phyloP scores from a whole-genome alignment of 2,888 invertebrate genomes.

The Pasiphila rectangulata region DNA sequence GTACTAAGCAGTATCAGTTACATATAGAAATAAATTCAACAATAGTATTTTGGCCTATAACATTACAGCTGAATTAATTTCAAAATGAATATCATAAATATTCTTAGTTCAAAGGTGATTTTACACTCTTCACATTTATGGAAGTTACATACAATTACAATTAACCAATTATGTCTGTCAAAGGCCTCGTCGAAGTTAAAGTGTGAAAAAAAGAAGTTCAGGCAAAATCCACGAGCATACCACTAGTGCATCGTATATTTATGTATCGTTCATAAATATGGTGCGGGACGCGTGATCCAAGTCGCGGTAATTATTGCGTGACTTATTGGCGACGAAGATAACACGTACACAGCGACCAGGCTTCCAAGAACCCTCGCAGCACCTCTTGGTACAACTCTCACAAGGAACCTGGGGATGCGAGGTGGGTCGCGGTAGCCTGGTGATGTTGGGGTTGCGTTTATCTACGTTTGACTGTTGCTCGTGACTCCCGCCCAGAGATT shows the following conservation, averaged over 20 bases:
- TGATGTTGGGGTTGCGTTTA: slow-evolving; percentile 63
- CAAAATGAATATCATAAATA: too few species aligned
- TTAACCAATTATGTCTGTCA: too few species aligned
- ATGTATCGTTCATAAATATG: slow-evolving; percentile 71
- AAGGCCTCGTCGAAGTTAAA: too few species aligned
- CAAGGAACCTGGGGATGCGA: slow-evolving; percentile 22
- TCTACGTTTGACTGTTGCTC: slow-evolving; percentile 73
- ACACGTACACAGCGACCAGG: slow-evolving; percentile 65
- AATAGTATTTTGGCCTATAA: too few species aligned
- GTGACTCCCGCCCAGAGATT: slow-evolving; percentile 76
- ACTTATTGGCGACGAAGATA: slow-evolving; percentile 78
- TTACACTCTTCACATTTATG: too few species aligned
- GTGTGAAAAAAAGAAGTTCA: not conserved
- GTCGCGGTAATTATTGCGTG: slow-evolving; percentile 78
- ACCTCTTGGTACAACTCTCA: slow-evolving; percentile 14
- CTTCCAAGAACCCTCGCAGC: slow-evolving; percentile 39
- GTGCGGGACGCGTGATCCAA: slow-evolving; percentile 67
- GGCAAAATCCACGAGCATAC: not conserved
- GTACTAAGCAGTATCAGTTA: too few species aligned
- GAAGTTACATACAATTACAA: too few species aligned
- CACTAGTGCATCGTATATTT: slow-evolving; percentile 44
- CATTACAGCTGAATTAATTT: too few species aligned
- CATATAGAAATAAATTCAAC: too few species aligned
- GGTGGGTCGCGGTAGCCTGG: slow-evolving; percentile 49
- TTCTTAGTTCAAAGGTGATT: too few species aligned